Conservation (phyloP, 2,888 invertebrate species). For the Ornithoptera alexandrae region DNA sequence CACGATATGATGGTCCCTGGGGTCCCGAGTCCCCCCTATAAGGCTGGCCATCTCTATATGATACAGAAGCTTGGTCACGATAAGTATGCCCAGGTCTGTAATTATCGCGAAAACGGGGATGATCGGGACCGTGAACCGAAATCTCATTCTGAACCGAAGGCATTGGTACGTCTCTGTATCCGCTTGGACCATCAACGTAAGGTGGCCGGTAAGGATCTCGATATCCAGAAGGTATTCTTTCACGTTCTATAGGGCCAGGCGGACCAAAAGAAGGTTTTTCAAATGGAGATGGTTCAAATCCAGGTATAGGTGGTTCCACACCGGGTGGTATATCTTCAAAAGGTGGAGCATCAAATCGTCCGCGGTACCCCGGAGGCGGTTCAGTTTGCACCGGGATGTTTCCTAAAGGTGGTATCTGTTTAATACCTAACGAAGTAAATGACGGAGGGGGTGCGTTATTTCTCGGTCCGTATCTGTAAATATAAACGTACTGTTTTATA, state of each 20-base stretch:
- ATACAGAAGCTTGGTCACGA: slow-evolving; percentile 62
- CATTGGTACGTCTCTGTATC: slow-evolving; percentile 57
- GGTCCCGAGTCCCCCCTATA: slow-evolving; percentile 60
- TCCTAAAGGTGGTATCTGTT: slow-evolving; percentile 59
- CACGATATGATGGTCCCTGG: slow-evolving; percentile 53
- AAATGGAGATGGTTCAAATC: slow-evolving; percentile 80
- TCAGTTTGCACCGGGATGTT: slow-evolving; percentile 54
- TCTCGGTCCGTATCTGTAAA: slow-evolving; percentile 71
- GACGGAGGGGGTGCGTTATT: slow-evolving; percentile 56
- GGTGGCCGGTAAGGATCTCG: slow-evolving; percentile 65
- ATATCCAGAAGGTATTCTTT: slow-evolving; percentile 63
- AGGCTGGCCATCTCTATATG: slow-evolving; percentile 50
- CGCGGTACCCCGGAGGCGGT: slow-evolving; percentile 62
- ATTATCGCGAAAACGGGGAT: slow-evolving; percentile 63
- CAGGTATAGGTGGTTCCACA: slow-evolving; percentile 82
- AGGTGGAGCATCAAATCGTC: slow-evolving; percentile 66
- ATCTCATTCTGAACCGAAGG: slow-evolving; percentile 58
- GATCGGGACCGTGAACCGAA: slow-evolving; percentile 67
- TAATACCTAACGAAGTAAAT: slow-evolving; percentile 60
- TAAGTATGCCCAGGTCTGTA: slow-evolving; percentile 60
- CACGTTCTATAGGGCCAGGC: slow-evolving; percentile 59
- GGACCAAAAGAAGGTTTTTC: slow-evolving; percentile 71
- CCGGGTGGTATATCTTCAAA: slow-evolving; percentile 82
- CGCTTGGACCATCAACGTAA: slow-evolving; percentile 56
- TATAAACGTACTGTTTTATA: slow-evolving; percentile 35